Percentiles rank a stretch among this genome's conserved stretches.
Evolutionary conservation across 1,140 invertebrate genomes (phyloP).

Genomic region (Apis florea): DNA sequence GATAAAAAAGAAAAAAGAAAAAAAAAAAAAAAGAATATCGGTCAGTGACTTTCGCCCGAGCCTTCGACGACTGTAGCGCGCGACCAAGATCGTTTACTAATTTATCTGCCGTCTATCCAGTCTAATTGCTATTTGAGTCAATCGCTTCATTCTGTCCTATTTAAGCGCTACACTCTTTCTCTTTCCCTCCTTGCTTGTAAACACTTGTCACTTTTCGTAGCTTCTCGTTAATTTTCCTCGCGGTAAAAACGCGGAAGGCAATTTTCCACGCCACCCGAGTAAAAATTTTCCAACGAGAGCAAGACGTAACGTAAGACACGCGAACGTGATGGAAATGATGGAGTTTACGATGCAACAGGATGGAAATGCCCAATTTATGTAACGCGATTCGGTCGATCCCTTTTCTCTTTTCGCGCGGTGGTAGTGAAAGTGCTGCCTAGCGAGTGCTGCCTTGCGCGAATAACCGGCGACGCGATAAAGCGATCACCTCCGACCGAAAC

Average conservation of each 20-base stretch:
- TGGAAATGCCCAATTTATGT: conserved; percentile 72
- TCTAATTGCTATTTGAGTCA: conserved; percentile 34
- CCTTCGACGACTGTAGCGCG: neutral
- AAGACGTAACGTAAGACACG: neutral
- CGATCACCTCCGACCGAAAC: conserved; percentile 47
- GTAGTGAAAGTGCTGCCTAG: conserved; percentile 75
- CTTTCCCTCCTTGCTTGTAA: too few relatives aligned
- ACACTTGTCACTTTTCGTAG: conserved; percentile 30
- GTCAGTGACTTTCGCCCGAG: conserved; percentile 54
- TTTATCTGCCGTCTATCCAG: conserved; percentile 14
- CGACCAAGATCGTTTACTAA: conserved; percentile 17
- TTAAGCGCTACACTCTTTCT: too few relatives aligned
- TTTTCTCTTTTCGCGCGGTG: conserved; percentile 69
- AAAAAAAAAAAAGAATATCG: conserved; percentile 53
- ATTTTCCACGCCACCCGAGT: conserved; percentile 1
- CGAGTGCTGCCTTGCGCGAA: conserved; percentile 50
- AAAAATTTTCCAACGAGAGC: neutral
- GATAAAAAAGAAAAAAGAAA: too few relatives aligned
- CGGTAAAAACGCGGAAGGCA: neutral
- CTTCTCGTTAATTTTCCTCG: neutral
- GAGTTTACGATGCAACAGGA: neutral
- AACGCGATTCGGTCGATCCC: conserved; percentile 66
- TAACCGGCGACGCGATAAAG: conserved; percentile 57
- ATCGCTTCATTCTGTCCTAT: neutral
- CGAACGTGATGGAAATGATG: neutral